phyloP scores from a whole-genome alignment of 2,113 vertebrate species.

The Alosa alosa region DNA sequence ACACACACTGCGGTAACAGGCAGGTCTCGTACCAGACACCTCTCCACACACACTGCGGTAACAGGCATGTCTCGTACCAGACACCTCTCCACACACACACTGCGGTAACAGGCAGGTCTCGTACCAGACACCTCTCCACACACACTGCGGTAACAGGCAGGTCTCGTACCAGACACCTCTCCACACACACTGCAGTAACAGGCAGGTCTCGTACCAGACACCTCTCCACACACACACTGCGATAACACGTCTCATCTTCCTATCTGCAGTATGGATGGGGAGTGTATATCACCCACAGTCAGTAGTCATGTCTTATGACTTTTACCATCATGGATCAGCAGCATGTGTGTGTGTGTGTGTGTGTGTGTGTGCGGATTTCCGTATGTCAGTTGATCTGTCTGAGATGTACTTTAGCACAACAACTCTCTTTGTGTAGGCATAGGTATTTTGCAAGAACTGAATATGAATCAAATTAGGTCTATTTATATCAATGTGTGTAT shows the following conservation, averaged over 20 bases:
- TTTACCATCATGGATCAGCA: background rate
- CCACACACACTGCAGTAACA: background rate
- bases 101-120: no score
- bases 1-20: background rate
- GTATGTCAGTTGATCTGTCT: background rate
- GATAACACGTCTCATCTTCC: no score
- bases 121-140: no score
- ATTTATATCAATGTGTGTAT: background rate
- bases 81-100: no score
- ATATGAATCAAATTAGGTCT: background rate
- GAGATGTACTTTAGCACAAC: no score
- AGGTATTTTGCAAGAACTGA: background rate
- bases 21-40: no score
- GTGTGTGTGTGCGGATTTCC: background rate
- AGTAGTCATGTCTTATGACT: no score
- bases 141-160: background rate
- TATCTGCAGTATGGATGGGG: no score
- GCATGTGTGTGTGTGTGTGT: slow-evolving; percentile 14
- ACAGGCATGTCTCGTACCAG: no score
- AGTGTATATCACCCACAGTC: no score
- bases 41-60: no score
- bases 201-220: no score
- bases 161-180: background rate
- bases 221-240: background rate
- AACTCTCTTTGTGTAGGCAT: background rate